Evolutionary conservation across 2,797 vertebrate genomes (phyloP).

Genomic region (Sarcoramphus papa): DNA sequence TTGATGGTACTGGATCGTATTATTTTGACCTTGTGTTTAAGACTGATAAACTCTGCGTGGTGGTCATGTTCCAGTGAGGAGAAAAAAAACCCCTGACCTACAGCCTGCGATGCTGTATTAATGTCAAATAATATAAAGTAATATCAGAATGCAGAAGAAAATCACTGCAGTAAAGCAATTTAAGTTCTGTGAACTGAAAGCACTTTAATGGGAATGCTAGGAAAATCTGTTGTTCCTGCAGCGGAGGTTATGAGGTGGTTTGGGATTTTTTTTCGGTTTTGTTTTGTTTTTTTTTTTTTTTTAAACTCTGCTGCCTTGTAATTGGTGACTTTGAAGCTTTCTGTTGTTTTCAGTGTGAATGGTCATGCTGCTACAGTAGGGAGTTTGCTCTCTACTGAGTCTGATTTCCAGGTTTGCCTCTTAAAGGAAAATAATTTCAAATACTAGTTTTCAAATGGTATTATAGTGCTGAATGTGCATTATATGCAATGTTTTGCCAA

Average conservation of each 20-base stretch:
- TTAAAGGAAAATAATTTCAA: conserved; percentile 46
- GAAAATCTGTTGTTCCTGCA: conserved; percentile 30
- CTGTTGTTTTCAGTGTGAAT: background rate
- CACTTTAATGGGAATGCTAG: conserved; percentile 1
- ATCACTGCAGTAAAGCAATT: conserved; percentile 47
- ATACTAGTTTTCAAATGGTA: conserved; percentile 12
- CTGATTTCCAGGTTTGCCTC: conserved; percentile 72
- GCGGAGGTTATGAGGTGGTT: conserved; percentile 27
- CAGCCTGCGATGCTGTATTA: background rate
- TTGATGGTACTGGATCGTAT: background rate
- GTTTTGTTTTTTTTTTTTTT: background rate
- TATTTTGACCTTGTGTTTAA: conserved; percentile 41
- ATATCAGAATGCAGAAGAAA: conserved; percentile 44
- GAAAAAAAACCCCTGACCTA: background rate
- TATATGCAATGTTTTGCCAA: conserved; percentile 9
- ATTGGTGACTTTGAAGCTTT: conserved; percentile 52
- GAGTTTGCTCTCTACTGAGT: background rate
- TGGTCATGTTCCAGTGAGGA: background rate
- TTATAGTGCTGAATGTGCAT: conserved; percentile 38
- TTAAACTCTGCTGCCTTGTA: background rate
- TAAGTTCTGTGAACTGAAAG: conserved; percentile 50
- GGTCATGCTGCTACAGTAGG: conserved; percentile 15
- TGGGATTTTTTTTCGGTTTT: background rate
- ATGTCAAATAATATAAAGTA: conserved; percentile 47
- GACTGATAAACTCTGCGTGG: background rate